Evolutionary conservation across 2,797 vertebrate species (phyloP).

Genomic region (Enteromius paludinosus): DNA sequence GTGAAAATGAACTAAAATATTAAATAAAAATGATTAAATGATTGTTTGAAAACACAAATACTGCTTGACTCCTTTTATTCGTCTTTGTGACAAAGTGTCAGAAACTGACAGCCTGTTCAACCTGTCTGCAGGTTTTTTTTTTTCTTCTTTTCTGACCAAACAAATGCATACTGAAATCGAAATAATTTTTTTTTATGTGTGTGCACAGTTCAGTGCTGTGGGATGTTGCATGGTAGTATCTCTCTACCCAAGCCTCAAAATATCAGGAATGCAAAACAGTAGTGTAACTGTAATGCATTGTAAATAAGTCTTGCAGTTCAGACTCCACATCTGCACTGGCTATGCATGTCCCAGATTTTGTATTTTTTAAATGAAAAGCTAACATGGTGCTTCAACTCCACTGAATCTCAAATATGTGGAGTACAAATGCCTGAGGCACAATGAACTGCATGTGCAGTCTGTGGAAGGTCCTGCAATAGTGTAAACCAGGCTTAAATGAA

Average conservation of each 20-base stretch:
- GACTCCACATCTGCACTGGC: background rate
- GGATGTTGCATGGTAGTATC: background rate
- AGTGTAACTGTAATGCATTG: background rate
- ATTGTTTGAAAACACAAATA: background rate
- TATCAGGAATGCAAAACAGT: background rate
- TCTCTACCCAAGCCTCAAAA: background rate
- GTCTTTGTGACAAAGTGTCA: background rate
- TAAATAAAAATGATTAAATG: background rate
- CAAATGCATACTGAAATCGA: background rate
- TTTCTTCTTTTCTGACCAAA: background rate
- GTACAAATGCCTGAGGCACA: background rate
- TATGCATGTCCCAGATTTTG: background rate
- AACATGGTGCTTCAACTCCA: background rate
- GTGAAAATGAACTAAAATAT: background rate
- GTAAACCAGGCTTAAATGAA: background rate
- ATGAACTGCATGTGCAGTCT: background rate
- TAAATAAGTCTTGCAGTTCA: background rate
- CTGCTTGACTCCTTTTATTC: background rate
- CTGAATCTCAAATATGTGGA: background rate
- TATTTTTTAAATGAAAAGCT: background rate
- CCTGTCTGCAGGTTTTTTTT: no score
- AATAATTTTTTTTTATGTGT: no score
- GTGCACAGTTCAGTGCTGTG: background rate
- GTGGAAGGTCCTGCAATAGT: background rate
- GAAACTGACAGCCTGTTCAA: background rate